Evolutionary conservation across 2,797 vertebrate genomes (phyloP).

Genomic region (Nasua narica): DNA sequence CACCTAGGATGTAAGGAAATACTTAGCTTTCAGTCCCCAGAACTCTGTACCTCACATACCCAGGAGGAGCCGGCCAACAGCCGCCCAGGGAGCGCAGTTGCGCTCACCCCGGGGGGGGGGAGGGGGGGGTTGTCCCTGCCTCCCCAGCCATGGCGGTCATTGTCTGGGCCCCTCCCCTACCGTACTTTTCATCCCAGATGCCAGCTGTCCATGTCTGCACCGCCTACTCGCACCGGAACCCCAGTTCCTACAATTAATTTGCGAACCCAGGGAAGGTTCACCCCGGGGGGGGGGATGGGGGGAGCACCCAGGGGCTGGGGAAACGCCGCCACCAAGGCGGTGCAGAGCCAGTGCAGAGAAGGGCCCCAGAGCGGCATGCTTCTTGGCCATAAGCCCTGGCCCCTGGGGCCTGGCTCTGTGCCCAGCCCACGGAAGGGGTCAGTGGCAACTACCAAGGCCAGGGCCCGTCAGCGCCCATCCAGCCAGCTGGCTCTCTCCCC

Average conservation of each 20-base stretch:
- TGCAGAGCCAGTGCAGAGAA: not conserved
- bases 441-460: not conserved
- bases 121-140: not conserved
- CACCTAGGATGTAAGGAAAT: not conserved
- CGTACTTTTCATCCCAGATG: not conserved
- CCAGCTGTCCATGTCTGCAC: not conserved
- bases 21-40: not conserved
- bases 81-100: rapidly evolving
- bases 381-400: not conserved
- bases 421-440: not conserved
- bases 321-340: rapidly evolving
- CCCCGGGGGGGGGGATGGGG: too few relatives aligned
- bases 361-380: too few relatives aligned
- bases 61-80: not conserved
- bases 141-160: not conserved
- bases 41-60: not conserved
- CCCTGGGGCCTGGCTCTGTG: not conserved
- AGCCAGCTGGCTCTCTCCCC: not conserved
- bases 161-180: not conserved
- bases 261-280: too few relatives aligned
- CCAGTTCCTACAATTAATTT: not conserved
- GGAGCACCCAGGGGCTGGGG: rapidly evolving
- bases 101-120: not conserved
- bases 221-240: not conserved
- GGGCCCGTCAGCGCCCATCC: not conserved